phyloP scores from a whole-genome alignment of 2,888 invertebrate species.

The Drosophila demipolita region DNA sequence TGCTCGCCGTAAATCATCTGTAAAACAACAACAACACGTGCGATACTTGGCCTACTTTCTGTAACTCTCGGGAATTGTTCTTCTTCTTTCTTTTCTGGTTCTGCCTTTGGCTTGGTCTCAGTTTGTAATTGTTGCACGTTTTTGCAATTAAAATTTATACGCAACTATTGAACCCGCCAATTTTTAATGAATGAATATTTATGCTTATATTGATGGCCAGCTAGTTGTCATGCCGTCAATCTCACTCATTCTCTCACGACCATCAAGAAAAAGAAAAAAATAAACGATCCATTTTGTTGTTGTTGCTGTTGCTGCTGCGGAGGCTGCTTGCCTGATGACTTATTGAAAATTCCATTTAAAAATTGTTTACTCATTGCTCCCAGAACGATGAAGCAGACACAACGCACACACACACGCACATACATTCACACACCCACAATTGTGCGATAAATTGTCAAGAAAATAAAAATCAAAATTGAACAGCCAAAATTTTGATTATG shows the following conservation, averaged over 20 bases:
- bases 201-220: constrained; percentile 43
- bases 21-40: constrained; percentile 31
- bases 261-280: constrained; percentile 28
- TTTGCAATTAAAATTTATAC: constrained; percentile 83
- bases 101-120: constrained; percentile 5
- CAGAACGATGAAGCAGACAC: constrained; percentile 63
- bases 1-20: constrained; percentile 60
- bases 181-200: constrained; percentile 67
- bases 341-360: constrained; percentile 80
- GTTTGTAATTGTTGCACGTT: constrained; percentile 65
- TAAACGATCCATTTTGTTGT: constrained; percentile 19
- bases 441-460: constrained; percentile 67
- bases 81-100: background rate
- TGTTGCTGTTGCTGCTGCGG: constrained; percentile 18
- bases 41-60: constrained; percentile 67
- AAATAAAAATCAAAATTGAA: constrained; percentile 65
- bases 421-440: constrained; percentile 41
- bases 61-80: constrained; percentile 8
- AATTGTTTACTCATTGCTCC: constrained; percentile 79
- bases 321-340: constrained; percentile 72
- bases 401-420: constrained; percentile 13
- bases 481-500: constrained; percentile 72
- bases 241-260: constrained; percentile 55
- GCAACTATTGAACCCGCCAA: constrained; percentile 71
- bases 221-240: constrained; percentile 43